Conservation (phyloP, 2,113 vertebrate genomes). For the Ceyx cyanopectus region DNA sequence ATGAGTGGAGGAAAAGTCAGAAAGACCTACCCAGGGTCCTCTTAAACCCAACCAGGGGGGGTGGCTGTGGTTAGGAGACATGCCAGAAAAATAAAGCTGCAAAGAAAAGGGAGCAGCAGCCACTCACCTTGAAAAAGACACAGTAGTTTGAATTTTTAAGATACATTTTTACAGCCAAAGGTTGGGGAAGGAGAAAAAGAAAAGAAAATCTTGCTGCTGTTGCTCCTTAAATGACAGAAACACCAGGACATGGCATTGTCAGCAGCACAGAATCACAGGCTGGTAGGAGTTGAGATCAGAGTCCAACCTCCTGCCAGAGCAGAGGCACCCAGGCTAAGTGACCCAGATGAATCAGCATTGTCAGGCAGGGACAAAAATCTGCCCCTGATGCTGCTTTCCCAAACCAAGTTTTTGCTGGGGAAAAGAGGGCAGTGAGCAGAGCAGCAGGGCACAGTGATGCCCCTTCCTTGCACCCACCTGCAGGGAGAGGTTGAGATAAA, state of each 20-base stretch:
- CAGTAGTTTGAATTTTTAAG: background rate
- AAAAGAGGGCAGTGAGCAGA: background rate
- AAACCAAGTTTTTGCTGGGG: background rate
- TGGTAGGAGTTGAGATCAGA: no score
- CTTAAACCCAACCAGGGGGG: background rate
- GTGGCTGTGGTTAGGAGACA: background rate
- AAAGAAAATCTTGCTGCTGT: background rate
- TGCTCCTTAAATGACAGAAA: background rate
- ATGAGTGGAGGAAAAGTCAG: background rate
- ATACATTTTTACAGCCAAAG: background rate
- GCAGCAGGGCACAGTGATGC: background rate
- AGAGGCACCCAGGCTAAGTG: no score
- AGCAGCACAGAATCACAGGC: background rate
- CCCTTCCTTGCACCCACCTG: slow-evolving; percentile 79
- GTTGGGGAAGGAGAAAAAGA: background rate
- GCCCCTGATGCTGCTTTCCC: background rate
- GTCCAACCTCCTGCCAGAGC: no score
- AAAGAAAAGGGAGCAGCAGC: background rate
- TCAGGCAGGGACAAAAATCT: background rate
- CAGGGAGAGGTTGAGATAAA: slow-evolving; percentile 81
- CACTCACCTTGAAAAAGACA: background rate
- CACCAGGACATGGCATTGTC: background rate
- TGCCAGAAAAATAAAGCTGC: background rate
- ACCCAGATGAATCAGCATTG: background rate
- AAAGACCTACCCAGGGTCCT: background rate